Evolutionary conservation across 23 tunicate species (phyloP).

Genomic region (Corella eumyota): DNA sequence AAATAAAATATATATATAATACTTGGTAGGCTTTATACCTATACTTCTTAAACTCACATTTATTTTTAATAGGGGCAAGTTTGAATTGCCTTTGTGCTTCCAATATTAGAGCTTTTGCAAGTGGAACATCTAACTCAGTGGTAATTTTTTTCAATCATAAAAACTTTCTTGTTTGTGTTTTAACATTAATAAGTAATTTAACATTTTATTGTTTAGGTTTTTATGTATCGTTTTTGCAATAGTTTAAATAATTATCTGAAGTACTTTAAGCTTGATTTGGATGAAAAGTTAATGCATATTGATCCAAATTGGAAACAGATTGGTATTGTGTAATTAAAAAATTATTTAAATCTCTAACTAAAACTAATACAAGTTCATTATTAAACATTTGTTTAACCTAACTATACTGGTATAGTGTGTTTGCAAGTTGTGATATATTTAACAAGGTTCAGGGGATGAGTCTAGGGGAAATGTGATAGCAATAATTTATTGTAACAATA

Average conservation of each 20-base stretch:
- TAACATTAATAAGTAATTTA: neutral
- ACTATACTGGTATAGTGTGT: too few relatives aligned
- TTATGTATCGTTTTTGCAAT: neutral
- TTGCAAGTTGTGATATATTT: neutral
- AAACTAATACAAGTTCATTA: too few relatives aligned
- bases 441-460: neutral
- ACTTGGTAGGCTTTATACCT: too few relatives aligned
- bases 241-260: neutral
- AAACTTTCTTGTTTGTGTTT: neutral
- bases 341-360: neutral
- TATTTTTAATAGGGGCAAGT: too few relatives aligned
- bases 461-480: constrained; percentile 4
- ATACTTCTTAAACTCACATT: too few relatives aligned
- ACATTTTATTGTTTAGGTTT: constrained; percentile 5
- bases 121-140: constrained; percentile 7
- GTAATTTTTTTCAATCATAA: neutral
- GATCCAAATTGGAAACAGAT: constrained; percentile 1
- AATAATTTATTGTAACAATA: neutral
- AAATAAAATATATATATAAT: too few relatives aligned
- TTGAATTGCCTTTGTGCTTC: too few relatives aligned
- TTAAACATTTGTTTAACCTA: too few relatives aligned
- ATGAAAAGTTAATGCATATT: constrained; percentile 6
- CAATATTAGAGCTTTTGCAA: neutral
- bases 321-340: neutral
- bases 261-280: constrained; percentile 14